phyloP scores from a whole-genome alignment of 2,113 vertebrate species.

The Xiphophorus hellerii region DNA sequence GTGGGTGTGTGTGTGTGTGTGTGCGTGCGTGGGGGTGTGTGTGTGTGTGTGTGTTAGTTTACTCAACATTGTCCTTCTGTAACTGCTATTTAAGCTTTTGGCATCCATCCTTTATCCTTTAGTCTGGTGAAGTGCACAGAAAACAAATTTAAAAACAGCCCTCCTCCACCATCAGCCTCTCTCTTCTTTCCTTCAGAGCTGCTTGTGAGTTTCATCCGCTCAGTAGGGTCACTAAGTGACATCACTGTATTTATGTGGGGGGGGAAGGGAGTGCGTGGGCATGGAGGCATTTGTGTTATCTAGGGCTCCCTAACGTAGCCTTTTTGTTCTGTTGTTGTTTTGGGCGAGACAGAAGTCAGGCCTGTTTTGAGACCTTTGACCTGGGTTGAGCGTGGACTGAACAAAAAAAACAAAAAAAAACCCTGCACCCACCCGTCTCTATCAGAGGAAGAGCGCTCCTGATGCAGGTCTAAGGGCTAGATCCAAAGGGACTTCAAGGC shows the following conservation, averaged over 20 bases:
- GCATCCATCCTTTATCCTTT: conserved; percentile 46
- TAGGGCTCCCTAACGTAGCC: conserved; percentile 62
- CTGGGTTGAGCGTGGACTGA: conserved; percentile 20
- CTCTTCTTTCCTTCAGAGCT: conserved; percentile 33
- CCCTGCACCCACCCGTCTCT: conserved; percentile 26
- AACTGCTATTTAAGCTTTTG: conserved; percentile 50
- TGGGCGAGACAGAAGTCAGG: conserved; percentile 55
- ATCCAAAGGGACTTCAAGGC: neutral
- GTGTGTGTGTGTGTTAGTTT: conserved; percentile 1
- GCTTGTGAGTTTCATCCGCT: conserved; percentile 56
- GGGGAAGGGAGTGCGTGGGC: conserved; percentile 72
- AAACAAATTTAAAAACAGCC: conserved; percentile 40
- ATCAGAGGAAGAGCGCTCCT: conserved; percentile 28
- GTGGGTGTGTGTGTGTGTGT: neutral
- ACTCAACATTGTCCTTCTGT: conserved; percentile 28
- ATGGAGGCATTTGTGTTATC: conserved; percentile 71
- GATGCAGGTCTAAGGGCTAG: conserved; percentile 20
- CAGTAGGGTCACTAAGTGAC: conserved; percentile 65
- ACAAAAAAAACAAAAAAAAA: neutral
- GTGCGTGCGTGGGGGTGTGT: too few species aligned
- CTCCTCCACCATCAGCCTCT: neutral
- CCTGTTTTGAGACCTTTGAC: conserved; percentile 64
- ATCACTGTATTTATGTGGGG: conserved; percentile 65
- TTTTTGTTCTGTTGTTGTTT: conserved; percentile 60
- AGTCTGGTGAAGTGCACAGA: conserved; percentile 45